A percentile compares a stretch with the other conserved stretches of the same genome.
phyloP scores from a whole-genome alignment of 2,797 vertebrate genomes.

The Onychomys arenicola region DNA sequence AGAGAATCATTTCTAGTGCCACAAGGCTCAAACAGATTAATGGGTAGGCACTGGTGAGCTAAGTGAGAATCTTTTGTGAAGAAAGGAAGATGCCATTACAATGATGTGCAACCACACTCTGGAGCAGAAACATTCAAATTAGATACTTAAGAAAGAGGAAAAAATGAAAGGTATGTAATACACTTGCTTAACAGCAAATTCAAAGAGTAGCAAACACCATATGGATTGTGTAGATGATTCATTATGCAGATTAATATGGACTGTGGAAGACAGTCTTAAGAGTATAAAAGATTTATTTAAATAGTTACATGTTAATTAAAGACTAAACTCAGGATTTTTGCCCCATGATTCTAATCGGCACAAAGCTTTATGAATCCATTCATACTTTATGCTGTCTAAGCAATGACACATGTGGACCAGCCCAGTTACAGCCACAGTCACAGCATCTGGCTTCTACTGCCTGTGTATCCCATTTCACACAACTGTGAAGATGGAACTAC shows the following conservation, averaged over 20 bases:
- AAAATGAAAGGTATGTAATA: conserved; percentile 68
- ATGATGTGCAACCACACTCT: background rate
- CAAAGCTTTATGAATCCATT: conserved; percentile 64
- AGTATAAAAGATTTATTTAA: conserved; percentile 84
- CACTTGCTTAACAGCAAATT: conserved; percentile 75
- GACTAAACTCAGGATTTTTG: conserved; percentile 79
- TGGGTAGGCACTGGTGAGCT: conserved; percentile 66
- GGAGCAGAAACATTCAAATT: conserved; percentile 63
- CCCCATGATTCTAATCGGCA: conserved; percentile 77
- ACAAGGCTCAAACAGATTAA: conserved; percentile 70
- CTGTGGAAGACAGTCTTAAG: conserved; percentile 78
- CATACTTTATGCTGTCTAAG: conserved; percentile 78
- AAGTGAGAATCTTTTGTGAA: conserved; percentile 31
- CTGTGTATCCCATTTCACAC: conserved; percentile 74
- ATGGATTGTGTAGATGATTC: conserved; percentile 74
- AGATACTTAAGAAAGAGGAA: conserved; percentile 75
- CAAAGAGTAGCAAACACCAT: conserved; percentile 81
- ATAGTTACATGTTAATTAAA: conserved; percentile 86
- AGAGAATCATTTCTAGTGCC: conserved; percentile 62
- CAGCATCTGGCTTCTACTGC: conserved; percentile 74
- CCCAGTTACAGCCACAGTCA: conserved; percentile 68
- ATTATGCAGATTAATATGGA: conserved; percentile 67
- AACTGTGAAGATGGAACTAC: conserved; percentile 76
- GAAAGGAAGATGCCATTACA: conserved; percentile 5
- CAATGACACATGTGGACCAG: conserved; percentile 79